Conservation (phyloP, 2,797 vertebrate genomes). For the Bovichtus variegatus region DNA sequence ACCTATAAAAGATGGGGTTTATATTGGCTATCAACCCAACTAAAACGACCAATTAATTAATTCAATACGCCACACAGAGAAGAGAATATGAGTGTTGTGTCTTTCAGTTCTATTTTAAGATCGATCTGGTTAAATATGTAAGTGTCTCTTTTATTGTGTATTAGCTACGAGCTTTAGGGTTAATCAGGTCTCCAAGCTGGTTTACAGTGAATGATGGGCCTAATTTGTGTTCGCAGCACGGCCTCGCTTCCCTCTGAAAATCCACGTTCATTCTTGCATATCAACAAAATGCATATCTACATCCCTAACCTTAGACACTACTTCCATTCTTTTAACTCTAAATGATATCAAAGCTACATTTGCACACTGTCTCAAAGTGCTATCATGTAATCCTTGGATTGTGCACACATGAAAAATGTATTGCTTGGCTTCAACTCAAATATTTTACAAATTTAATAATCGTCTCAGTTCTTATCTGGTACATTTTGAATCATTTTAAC, state of each 20-base stretch:
- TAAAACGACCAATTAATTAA: no score
- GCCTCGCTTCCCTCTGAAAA: neutral
- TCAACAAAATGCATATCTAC: neutral
- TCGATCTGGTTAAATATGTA: neutral
- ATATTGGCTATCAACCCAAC: neutral
- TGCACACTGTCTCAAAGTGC: neutral
- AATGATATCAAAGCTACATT: neutral
- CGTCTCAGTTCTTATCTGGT: neutral
- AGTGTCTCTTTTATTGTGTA: neutral
- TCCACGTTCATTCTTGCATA: neutral
- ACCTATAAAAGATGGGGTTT: neutral
- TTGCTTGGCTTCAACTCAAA: neutral
- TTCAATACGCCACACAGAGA: no score
- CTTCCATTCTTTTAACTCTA: neutral
- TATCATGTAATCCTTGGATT: neutral
- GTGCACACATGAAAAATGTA: neutral
- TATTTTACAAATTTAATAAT: neutral
- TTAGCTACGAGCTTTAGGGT: neutral
- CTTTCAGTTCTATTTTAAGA: neutral
- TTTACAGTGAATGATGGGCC: neutral
- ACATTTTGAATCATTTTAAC: neutral
- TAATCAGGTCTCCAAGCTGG: neutral
- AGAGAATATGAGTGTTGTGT: slow-evolving; percentile 1
- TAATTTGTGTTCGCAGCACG: neutral
- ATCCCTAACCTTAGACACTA: neutral